Base-by-base conservation (phyloP, 23 tunicate genomes). In the Ciona savignyi region DNA sequence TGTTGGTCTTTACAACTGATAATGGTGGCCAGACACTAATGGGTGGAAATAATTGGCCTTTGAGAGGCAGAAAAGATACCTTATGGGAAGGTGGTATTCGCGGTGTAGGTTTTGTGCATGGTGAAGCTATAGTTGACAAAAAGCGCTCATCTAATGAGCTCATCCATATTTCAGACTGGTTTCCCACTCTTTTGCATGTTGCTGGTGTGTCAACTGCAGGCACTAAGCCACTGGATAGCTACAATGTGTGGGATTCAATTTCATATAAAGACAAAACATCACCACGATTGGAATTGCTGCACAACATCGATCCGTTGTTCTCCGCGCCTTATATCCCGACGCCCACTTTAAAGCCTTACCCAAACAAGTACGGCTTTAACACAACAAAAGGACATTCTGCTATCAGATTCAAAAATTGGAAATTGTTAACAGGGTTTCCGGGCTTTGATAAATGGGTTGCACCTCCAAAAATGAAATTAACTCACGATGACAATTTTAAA, bases 61-160 rank as follows among this genome's bases (percentile, higher is more conserved):
- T 95, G 67, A 77, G 99, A 48, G 99, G 99, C 24, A 62, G 90
- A 27, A 95, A 95, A 69, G 92, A 77, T 25, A 67, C 88, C 0
- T 62, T 88, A 35, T 95, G 90, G 90, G 99, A 95, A 70, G 99
- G 99, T 26, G 99, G 99, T 25, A 78, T 95, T 19, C 73, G 99
- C 48, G 90, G 80, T 29, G 95, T 95, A 2, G 99, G 99, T 0
- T 78, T 91, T 48, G 85, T 77, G 3, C 86, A 80, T 72, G 97
- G 97, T 2, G 78, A 64, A 33, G 97, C 91, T 4, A 68, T 91
- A 1, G 21, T 70, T 32, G 62, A 84, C 23, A 61, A 80, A 21
- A 65, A 77, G n/a, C 62, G 97, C 80, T 25, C 63, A 0, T 75
- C 80, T 72, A 70, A 70, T 48, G 97, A 79, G 23, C 72, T 95